Evolutionary conservation across 1,140 invertebrate species (phyloP).

Genomic region (Drosophila nasuta): DNA sequence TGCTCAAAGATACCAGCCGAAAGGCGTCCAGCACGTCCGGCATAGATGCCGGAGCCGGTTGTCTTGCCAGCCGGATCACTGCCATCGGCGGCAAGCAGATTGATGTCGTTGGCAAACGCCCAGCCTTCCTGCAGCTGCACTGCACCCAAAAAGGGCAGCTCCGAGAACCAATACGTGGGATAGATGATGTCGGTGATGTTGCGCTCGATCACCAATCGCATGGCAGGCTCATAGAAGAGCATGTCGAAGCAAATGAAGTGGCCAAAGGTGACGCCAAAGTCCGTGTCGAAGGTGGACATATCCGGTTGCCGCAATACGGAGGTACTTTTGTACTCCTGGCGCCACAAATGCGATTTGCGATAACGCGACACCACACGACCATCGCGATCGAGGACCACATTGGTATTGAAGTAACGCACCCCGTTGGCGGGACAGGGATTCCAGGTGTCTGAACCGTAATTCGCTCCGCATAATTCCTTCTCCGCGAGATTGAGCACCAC

Average conservation of each 20-base stretch:
- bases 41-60: conserved; percentile 85
- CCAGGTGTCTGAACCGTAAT: conserved; percentile 14
- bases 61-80: conserved; percentile 73
- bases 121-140: conserved; percentile 86
- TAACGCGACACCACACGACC: conserved; percentile 88
- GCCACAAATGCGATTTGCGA: conserved; percentile 90
- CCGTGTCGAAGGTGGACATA: conserved; percentile 86
- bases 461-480: conserved; percentile 61
- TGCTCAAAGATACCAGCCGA: conserved; percentile 58
- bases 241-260: conserved; percentile 92
- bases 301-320: conserved; percentile 76
- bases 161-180: conserved; percentile 90
- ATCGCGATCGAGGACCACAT: conserved; percentile 89
- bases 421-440: conserved; percentile 53
- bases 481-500: conserved; percentile 74
- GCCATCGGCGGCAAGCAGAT: conserved; percentile 86
- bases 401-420: conserved; percentile 87
- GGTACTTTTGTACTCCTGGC: conserved; percentile 36
- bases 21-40: conserved; percentile 79
- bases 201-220: conserved; percentile 58
- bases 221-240: conserved; percentile 88
- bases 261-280: conserved; percentile 91
- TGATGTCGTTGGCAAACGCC: conserved; percentile 85
- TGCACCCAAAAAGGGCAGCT: conserved; percentile 89
- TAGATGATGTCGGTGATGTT: conserved; percentile 89